Percentiles rank a stretch among this genome's conserved stretches.
Conservation (phyloP, 2,113 vertebrate species). For the Heteronetta atricapilla region DNA sequence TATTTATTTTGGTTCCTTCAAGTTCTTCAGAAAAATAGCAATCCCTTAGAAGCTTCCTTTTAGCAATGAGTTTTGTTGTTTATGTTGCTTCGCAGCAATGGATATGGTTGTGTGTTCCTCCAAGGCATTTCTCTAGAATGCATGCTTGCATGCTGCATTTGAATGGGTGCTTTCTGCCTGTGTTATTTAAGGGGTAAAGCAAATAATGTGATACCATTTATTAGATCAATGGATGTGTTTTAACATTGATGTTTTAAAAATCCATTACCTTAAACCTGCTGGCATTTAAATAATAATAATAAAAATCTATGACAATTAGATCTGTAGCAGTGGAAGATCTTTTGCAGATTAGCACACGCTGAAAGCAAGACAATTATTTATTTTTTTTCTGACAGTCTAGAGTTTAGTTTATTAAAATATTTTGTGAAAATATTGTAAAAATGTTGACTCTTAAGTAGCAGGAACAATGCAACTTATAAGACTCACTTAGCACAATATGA, state of each 20-base stretch:
- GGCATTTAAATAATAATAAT: background rate
- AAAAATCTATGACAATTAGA: background rate
- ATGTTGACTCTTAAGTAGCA: background rate
- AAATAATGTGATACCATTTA: background rate
- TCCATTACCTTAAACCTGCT: background rate
- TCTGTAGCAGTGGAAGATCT: background rate
- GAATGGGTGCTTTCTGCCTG: background rate
- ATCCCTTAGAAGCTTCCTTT: background rate
- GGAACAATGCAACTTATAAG: background rate
- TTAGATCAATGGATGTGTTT: conserved; percentile 30
- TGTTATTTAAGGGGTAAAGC: background rate
- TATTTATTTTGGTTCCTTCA: background rate
- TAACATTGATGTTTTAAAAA: conserved; percentile 20
- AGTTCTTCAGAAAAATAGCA: background rate
- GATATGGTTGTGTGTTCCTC: background rate
- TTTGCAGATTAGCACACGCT: background rate
- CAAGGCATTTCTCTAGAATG: background rate
- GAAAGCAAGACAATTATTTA: background rate
- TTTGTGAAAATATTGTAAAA: background rate
- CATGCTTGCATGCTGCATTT: background rate
- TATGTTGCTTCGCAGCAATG: background rate
- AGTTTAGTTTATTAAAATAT: background rate
- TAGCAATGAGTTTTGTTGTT: background rate
- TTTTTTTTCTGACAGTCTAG: background rate
- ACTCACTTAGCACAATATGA: background rate